Percentiles rank a stretch among this genome's conserved stretches.
These are phyloP conservation scores for Sthenelais limicola DNA, from an alignment of 2,888 invertebrate genomes.

Conservation along the genomic window DNA sequence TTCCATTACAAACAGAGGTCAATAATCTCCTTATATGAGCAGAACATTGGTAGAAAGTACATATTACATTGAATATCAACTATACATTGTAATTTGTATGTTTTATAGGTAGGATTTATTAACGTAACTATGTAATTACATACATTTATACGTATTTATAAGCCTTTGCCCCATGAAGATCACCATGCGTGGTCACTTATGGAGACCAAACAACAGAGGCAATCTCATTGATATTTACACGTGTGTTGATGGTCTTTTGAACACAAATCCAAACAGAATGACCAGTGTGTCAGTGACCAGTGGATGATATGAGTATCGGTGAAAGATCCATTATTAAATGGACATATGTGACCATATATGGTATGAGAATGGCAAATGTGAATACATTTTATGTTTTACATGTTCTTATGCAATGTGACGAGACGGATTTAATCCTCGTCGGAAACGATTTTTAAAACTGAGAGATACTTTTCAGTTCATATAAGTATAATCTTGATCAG, in stretches of 20 bases:
- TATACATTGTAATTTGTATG: slow-evolving; percentile 23
- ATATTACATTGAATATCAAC: slow-evolving; percentile 25
- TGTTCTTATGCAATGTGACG: too few species aligned
- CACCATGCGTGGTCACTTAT: slow-evolving; percentile 2
- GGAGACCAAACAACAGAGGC: slow-evolving; percentile 12
- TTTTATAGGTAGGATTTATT: not conserved
- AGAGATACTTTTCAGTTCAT: too few species aligned
- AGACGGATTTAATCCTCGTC: too few species aligned
- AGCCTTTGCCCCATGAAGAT: slow-evolving; percentile 32
- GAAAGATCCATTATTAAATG: slow-evolving; percentile 10
- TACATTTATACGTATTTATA: slow-evolving; percentile 11
- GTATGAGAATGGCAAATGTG: too few species aligned
- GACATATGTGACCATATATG: too few species aligned
- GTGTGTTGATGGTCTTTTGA: slow-evolving; percentile 12
- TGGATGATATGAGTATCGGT: slow-evolving; percentile 8
- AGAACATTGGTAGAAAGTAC: slow-evolving; percentile 22
- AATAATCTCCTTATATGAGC: slow-evolving; percentile 28
- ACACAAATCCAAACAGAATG: slow-evolving; percentile 7
- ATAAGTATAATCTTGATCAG: too few species aligned
- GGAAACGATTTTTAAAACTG: too few species aligned
- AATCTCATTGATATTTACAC: slow-evolving; percentile 34
- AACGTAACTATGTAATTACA: not conserved
- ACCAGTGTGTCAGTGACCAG: not conserved
- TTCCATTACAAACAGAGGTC: slow-evolving; percentile 32
- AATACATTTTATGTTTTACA: too few species aligned